These are phyloP conservation scores for Trochalopteron elliotii DNA, from an alignment of 2,113 vertebrate species.

Conservation along the genomic window DNA sequence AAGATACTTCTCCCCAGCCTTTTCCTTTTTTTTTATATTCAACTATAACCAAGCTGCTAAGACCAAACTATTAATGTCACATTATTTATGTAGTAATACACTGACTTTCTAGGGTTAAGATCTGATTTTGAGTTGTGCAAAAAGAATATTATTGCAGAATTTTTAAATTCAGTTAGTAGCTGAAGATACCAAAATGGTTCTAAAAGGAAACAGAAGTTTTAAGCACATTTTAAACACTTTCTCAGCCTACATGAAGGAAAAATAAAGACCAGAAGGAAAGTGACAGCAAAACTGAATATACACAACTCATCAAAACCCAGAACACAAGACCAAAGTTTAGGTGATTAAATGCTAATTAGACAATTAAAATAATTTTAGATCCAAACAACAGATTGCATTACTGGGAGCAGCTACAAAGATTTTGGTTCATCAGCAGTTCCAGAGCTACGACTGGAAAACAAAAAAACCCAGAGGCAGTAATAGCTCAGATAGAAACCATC, in stretches of 20 bases:
- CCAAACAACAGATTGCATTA: conserved; percentile 43
- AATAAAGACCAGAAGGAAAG: background rate
- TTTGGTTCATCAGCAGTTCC: conserved; percentile 25
- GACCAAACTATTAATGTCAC: background rate
- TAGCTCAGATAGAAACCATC: background rate
- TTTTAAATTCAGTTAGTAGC: background rate
- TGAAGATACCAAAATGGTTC: background rate
- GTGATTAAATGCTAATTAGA: conserved; percentile 48
- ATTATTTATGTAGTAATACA: background rate
- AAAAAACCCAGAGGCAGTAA: background rate
- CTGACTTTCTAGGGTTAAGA: background rate
- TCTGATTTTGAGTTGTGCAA: background rate
- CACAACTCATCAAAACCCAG: conserved; percentile 5
- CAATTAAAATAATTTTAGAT: conserved; percentile 46
- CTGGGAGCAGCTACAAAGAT: background rate
- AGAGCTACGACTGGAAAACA: background rate
- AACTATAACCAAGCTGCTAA: background rate
- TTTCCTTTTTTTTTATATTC: background rate
- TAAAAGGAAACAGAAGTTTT: background rate
- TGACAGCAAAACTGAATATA: background rate
- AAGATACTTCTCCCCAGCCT: background rate
- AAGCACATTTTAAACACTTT: background rate
- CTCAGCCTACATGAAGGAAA: background rate
- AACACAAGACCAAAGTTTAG: background rate
- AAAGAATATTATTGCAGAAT: background rate